Base-by-base conservation (phyloP, 2,113 vertebrate genomes). In the Muntiacus muntjak region DNA sequence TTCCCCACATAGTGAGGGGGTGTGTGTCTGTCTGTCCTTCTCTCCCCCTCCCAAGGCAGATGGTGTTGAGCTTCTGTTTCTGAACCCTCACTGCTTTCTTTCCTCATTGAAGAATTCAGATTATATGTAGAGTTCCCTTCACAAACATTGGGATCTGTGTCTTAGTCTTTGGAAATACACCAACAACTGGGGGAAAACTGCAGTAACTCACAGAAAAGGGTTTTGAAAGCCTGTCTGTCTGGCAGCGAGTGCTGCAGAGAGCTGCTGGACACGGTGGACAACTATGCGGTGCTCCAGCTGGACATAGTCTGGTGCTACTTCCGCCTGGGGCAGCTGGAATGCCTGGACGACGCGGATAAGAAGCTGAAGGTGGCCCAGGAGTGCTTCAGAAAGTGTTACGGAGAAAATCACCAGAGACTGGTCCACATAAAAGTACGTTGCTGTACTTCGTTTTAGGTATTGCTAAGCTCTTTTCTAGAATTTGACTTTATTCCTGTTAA, bases 231-330 rank as follows among this genome's bases (percentile, higher is more conserved):
- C 30, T 50, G 96, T 81, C 54, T 97, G 1, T 71, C 96, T 91
- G 94, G 2, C 98, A 99, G 99, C 17, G 98, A 99, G 93, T 99
- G 99, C 6, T 98, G 98, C 98, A 98, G 98, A 0, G 98, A 99
- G 0, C 98, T 99, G 95, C 99, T 99, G 96, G 97, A 98, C 55
- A 99, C 99, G 0, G 99, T 99, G 57, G 99, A 99, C 76, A 99
- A 99, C 98, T 99, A 99, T 0, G 99, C 99, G 0, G 99, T 99
- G 1, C 99, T 99, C 86, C 99, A 99, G 98, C 99, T 99, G 99
- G 99, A 99, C 89, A 99, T 99, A 0, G 99, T 99, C 94, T 99
- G 99, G 99, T 99, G 99, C 50, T 99, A 99, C 98, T 99, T 99
- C 40, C 99, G 99, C 2, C 97, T 99, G 98, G 99, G 99, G 60